Base-by-base conservation (phyloP, 2,888 invertebrate genomes). In the Volucella bombylans region DNA sequence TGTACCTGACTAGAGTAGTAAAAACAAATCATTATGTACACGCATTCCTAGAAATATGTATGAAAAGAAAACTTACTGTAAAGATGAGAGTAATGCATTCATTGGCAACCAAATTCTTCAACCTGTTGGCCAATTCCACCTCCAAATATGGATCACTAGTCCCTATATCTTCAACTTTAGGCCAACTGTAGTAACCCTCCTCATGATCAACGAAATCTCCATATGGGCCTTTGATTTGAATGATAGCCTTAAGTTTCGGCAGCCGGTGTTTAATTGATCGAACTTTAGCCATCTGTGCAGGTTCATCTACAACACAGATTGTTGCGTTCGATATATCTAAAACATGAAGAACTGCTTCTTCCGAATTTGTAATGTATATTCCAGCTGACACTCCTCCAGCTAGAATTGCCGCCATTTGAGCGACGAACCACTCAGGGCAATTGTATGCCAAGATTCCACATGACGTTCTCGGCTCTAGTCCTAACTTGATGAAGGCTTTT, bases 401-500 rank as follows among this genome's bases (percentile, higher is more conserved):
- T 90, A 96, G 96, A 88, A 98, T 95, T 0, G 97, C 95, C 1
- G 94, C 98, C 62, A 98, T 89, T 89, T 97, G 95, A 0, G 97
- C 93, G 78, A 97, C 93, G 89, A 96, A 96, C 98, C 98, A 98
- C 92, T 97, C 95, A 14, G 97, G 96, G 45, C 96, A 94, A 91
- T 97, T 98, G 90, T 97, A 97, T 2, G 98, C 97, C 68, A 98
- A 92, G 87, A 98, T 96, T 87, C 96, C 95, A 15, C 98, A 96
- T 1, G 96, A 94, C 90, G 96, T 95, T 89, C 94, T 94, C 73
- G 95, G 93, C 90, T 97, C 94, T 1, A 91, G 80, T 0, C 98
- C 98, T 69, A 97, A 92, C 90, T 96, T 95, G 47, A 98, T 91
- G 89, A 98, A 96, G 57, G 95, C 96, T 90, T 96, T 96, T 0